Evolutionary conservation across 2,888 invertebrate species (phyloP), one percentile per base, ranked within the genome.

Genomic region (Myopa tessellatipennis): DNA sequence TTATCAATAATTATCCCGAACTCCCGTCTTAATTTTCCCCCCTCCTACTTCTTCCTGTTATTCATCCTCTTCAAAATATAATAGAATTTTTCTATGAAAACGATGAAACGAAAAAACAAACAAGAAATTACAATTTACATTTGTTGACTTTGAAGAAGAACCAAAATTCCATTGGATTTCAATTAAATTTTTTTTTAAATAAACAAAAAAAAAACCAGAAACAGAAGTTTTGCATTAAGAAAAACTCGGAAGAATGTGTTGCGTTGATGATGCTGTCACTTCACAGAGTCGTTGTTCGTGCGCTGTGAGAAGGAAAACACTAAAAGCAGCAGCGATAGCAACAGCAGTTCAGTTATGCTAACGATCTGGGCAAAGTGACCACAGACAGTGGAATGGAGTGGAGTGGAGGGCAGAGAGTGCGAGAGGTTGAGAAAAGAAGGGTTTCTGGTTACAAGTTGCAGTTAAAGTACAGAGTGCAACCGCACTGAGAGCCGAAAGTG

Each of bases 291-390:
- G 40, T n/a, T n/a, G 67, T 26, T 34, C 63, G 36, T 34, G 63
- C 4, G 26, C 36, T 16, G 8, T 8, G 36, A 12, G 14, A 61
- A 26, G 45, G 52, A 79, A 76, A 69, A 78, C 72, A 67, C 10
- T 55, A 50, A 70, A 14, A 38, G 34, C 40, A 69, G 67, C 55
- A 58, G 60, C 74, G 71, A 73, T 76, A 78, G 69, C 70, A 58
- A 71, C 65, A 79, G 61, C 77, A 79, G 74, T 77, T 77, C 77
- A 58, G 79, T 73, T 79, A 79, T 79, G 77, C 75, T 74, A 79
- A 79, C 77, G 79, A 77, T 60, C 68, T 74, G 74, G 77, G 45
- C 45, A 45, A 45, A 45, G 6, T 45, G 45, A 45, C 76, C 75
- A 67, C 52, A 52, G 52, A 45, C 34, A 12, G 36, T 38, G 52